phyloP scores from a whole-genome alignment of 2,797 vertebrate species.

The Numenius phaeopus region DNA sequence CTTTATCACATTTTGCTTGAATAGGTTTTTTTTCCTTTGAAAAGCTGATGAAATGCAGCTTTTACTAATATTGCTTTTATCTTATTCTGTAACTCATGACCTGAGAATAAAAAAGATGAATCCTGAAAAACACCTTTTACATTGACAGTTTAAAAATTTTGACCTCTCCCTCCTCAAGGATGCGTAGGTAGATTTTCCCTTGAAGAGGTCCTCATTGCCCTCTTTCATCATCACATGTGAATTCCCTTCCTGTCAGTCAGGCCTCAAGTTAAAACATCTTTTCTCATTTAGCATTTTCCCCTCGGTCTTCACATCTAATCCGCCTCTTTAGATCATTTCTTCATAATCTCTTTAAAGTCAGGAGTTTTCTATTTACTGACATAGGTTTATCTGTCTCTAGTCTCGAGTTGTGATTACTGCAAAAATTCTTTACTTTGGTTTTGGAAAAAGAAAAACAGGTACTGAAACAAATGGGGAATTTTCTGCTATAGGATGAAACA shows the following conservation, averaged over 20 bases:
- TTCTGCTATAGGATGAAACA: not conserved
- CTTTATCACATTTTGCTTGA: not conserved
- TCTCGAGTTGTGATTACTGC: not conserved
- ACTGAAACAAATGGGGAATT: not conserved
- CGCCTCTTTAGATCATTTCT: not conserved
- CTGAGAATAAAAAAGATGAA: not conserved
- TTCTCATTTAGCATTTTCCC: not conserved
- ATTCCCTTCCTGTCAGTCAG: not conserved
- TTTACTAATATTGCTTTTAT: not conserved
- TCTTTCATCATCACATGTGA: not conserved
- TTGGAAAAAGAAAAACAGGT: not conserved
- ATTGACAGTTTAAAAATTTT: not conserved
- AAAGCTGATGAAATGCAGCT: not conserved
- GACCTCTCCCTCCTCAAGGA: not conserved
- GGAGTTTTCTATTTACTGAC: not conserved
- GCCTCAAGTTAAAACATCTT: conserved; percentile 5
- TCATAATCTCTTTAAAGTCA: conserved; percentile 22
- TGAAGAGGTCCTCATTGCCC: not conserved
- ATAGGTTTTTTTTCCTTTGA: not conserved
- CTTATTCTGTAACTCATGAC: not conserved
- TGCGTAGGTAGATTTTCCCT: not conserved
- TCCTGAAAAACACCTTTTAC: not conserved
- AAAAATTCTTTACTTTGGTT: not conserved
- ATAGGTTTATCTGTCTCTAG: not conserved
- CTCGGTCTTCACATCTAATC: not conserved